Percentiles rank a stretch among this genome's conserved stretches.
These are phyloP conservation scores for Prenolepis imparis DNA, from an alignment of 2,888 invertebrate genomes.

Conservation along the genomic window DNA sequence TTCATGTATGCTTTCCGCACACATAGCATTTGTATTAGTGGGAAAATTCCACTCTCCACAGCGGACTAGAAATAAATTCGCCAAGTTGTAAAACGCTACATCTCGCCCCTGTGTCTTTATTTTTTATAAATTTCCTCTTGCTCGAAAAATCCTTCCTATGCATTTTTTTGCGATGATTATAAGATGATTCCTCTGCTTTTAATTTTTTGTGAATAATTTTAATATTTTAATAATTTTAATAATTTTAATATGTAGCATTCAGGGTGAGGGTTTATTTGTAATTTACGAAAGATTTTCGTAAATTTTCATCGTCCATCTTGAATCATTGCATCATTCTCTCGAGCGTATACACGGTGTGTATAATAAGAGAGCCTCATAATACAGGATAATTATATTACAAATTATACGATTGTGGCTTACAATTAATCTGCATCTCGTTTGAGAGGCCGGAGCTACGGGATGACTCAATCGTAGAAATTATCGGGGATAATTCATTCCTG, in stretches of 20 bases:
- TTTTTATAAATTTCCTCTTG: constrained; percentile 9
- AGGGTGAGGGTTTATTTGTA: neutral
- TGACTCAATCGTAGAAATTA: constrained; percentile 54
- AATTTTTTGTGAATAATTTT: neutral
- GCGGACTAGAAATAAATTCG: constrained; percentile 83
- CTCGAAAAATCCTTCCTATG: neutral
- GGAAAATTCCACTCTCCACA: constrained; percentile 78
- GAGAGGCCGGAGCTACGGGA: constrained; percentile 4
- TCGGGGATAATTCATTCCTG: constrained; percentile 59
- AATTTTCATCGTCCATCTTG: neutral
- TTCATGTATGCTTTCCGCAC: constrained; percentile 79
- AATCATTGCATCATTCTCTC: neutral
- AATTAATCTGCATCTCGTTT: constrained; percentile 45
- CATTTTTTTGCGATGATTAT: neutral
- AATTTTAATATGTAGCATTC: neutral
- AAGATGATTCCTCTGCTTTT: too few relatives aligned
- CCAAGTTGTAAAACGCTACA: constrained; percentile 82
- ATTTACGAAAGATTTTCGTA: neutral
- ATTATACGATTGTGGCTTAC: constrained; percentile 12
- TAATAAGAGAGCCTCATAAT: neutral
- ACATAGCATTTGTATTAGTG: constrained; percentile 83
- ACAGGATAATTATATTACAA: constrained; percentile 1
- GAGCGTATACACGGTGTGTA: neutral
- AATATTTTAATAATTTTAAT: neutral
- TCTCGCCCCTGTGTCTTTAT: constrained; percentile 59